These are phyloP conservation scores for Oryzias curvinotus DNA, from an alignment of 2,113 vertebrate species.

Conservation along the genomic window DNA sequence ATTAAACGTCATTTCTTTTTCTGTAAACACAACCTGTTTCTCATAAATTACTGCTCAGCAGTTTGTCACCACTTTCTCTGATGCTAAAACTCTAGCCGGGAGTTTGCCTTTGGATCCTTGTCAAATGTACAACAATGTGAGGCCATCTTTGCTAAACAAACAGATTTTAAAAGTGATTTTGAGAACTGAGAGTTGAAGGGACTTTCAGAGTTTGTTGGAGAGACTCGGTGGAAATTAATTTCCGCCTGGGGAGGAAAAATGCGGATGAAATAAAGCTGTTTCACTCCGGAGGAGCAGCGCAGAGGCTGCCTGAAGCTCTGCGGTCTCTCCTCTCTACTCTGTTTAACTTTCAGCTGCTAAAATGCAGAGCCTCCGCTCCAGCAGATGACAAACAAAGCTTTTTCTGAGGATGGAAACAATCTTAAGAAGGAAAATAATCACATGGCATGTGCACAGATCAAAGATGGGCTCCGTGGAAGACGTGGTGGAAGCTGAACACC, in stretches of 20 bases:
- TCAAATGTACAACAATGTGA: not conserved
- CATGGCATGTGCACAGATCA: not conserved
- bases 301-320: conserved; percentile 6
- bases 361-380: not conserved
- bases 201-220: not conserved
- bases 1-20: too few relatives aligned
- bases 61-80: too few relatives aligned
- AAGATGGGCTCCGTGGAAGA: not conserved
- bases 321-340: not conserved
- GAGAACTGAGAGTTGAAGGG: not conserved
- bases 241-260: conserved; percentile 2
- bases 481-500: not conserved
- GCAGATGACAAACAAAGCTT: not conserved
- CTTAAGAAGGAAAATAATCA: not conserved
- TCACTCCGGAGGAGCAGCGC: not conserved
- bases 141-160: not conserved
- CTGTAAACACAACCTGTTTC: too few relatives aligned
- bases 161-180: not conserved
- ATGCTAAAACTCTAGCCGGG: too few relatives aligned
- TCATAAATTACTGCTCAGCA: too few relatives aligned
- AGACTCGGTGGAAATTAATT: conserved; percentile 15
- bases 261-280: conserved; percentile 7
- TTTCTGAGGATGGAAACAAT: not conserved
- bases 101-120: not conserved
- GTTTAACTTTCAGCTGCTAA: conserved; percentile 16